phyloP scores from a whole-genome alignment of 2,797 vertebrate species.

The Chiroxiphia lanceolata region DNA sequence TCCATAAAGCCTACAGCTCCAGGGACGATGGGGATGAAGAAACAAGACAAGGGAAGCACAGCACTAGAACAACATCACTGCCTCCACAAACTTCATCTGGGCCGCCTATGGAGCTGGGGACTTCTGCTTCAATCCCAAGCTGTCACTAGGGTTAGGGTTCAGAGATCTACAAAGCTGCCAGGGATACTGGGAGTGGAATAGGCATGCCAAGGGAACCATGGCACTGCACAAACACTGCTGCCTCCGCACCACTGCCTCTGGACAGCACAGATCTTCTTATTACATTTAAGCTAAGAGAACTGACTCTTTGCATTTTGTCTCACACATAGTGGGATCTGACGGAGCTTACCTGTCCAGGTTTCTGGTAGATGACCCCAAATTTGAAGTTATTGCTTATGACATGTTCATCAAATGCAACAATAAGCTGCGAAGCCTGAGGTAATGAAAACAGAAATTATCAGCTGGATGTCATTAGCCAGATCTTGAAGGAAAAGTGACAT shows the following conservation, averaged over 20 bases:
- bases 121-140: neutral
- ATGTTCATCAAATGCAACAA: slow-evolving; percentile 76
- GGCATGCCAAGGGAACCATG: neutral
- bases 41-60: neutral
- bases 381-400: slow-evolving; percentile 77
- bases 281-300: neutral
- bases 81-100: neutral
- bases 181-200: neutral
- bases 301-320: neutral
- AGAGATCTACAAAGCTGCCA: neutral
- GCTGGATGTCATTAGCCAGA: neutral
- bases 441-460: neutral
- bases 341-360: slow-evolving; percentile 70
- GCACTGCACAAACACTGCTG: neutral
- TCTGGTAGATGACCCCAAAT: slow-evolving; percentile 78
- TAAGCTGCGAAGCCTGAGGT: slow-evolving; percentile 69
- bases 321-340: neutral
- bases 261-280: neutral
- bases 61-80: neutral
- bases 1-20: neutral
- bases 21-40: neutral
- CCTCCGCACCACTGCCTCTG: neutral
- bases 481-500: neutral
- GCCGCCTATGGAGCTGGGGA: neutral
- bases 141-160: neutral